Evolutionary conservation across 2,797 vertebrate genomes (phyloP), one percentile per base, ranked within the genome.

Genomic region (Etheostoma perlongum): DNA sequence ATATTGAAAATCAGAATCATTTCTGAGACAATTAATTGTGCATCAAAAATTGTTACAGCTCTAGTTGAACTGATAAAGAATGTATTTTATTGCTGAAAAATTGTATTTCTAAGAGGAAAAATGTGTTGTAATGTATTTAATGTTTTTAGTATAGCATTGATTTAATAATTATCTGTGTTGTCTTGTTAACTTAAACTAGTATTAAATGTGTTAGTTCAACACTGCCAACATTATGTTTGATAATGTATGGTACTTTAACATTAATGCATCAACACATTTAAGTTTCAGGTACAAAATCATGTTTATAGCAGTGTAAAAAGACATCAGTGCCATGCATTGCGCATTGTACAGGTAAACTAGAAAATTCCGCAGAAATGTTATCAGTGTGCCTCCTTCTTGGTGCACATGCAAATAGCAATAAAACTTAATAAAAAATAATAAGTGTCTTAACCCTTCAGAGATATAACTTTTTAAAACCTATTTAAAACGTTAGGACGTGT

Each of bases 261-360:
- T 30, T 30, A 30, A 30, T 30, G 27, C 23, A 49, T 12, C 2
- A 8, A 15, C 6, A 12, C 2, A 18, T 66, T 47, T 15, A 9
- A 23, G 15, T 47, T 55, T 30, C 15, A 52, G 23, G 48, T 18
- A 44, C 42, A 54, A 23, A 59, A 46, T 4, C 40, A 6, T 18
- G 21, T 57, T 61, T n/a, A 30, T 9, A 23, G 23, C 2, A 48
- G 27, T 44, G 6, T 2, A 40, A 67, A 65, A 36, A 0, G 40
- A 1, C 1, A 2, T 33, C n/a, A 72, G 57, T 23, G 3, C 0
- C 44, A 55, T 23, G 4, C 0, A 4, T 55, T 5, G 0, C 16
- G 4, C 30, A 55, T 65, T 0, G 8, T n/a, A 66, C 64, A 68
- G 18, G 42, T 51, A 52, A 51, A 70, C 21, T 23, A 23, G 21